phyloP scores from a whole-genome alignment of 2,888 invertebrate species.

The Leucozona laternaria region DNA sequence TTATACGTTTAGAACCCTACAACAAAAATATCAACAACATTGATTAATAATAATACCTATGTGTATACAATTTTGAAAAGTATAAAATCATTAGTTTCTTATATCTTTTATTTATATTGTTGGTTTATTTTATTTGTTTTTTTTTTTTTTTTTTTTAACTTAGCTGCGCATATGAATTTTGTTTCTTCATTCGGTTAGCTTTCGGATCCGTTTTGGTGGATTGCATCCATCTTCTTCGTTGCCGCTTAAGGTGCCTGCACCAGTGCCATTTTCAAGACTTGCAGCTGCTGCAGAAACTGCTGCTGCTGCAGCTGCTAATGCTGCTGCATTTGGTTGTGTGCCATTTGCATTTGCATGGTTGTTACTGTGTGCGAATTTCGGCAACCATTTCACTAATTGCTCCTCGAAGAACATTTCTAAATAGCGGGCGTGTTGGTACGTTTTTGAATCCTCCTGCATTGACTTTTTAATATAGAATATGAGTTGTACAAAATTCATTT shows the following conservation, averaged over 20 bases:
- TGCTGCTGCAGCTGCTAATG: conserved; percentile 76
- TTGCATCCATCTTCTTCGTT: conserved; percentile 81
- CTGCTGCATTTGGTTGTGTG: conserved; percentile 59
- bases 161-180: neutral
- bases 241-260: conserved; percentile 73
- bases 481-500: neutral
- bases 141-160: neutral
- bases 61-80: conserved; percentile 68
- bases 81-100: conserved; percentile 36
- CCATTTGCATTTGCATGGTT: conserved; percentile 73
- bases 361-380: conserved; percentile 86
- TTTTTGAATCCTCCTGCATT: conserved; percentile 89
- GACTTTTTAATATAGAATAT: conserved; percentile 49
- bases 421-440: conserved; percentile 91
- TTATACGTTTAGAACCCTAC: conserved; percentile 72
- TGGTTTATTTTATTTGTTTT: neutral
- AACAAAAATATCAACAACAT: conserved; percentile 75
- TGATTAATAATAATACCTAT: conserved; percentile 73
- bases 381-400: conserved; percentile 91
- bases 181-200: conserved; percentile 80
- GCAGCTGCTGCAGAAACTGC: conserved; percentile 71
- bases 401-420: conserved; percentile 94
- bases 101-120: conserved; percentile 50
- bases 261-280: conserved; percentile 67
- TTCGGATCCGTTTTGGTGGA: conserved; percentile 81